Evolutionary conservation across 2,888 invertebrate species (phyloP).

Genomic region (Celastrina argiolus): DNA sequence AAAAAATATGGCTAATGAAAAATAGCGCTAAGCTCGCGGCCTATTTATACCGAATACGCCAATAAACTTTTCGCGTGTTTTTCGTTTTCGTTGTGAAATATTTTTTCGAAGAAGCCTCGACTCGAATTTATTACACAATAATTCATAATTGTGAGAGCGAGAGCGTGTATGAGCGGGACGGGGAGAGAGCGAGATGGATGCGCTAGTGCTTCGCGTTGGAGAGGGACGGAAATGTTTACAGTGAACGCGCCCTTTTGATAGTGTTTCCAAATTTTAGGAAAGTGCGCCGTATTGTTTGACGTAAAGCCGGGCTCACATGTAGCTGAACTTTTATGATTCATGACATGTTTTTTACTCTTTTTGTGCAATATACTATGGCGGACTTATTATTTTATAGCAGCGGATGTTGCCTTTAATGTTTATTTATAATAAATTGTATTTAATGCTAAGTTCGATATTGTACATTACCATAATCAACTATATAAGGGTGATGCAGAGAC

Average conservation of each 20-base stretch:
- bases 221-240: slow-evolving; percentile 58
- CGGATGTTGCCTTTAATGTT: no score
- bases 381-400: no score
- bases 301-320: slow-evolving; percentile 52
- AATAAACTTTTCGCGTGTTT: slow-evolving; percentile 41
- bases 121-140: slow-evolving; percentile 50
- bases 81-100: slow-evolving; percentile 37
- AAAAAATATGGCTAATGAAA: slow-evolving; percentile 38
- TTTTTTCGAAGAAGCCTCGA: slow-evolving; percentile 39
- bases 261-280: slow-evolving; percentile 78
- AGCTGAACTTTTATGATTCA: slow-evolving; percentile 14
- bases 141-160: slow-evolving; percentile 50
- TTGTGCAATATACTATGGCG: no score
- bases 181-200: slow-evolving; percentile 37
- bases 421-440: no score
- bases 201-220: slow-evolving; percentile 36
- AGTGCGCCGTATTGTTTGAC: slow-evolving; percentile 63
- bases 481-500: no score
- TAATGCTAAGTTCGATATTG: no score
- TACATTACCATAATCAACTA: no score
- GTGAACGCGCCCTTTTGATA: slow-evolving; percentile 70
- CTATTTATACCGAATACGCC: slow-evolving; percentile 38
- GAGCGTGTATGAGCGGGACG: slow-evolving; percentile 41
- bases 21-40: slow-evolving; percentile 36
- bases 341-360: no score